Base-by-base conservation (phyloP, 2,113 vertebrate species). In the Paradisaea rubra region DNA sequence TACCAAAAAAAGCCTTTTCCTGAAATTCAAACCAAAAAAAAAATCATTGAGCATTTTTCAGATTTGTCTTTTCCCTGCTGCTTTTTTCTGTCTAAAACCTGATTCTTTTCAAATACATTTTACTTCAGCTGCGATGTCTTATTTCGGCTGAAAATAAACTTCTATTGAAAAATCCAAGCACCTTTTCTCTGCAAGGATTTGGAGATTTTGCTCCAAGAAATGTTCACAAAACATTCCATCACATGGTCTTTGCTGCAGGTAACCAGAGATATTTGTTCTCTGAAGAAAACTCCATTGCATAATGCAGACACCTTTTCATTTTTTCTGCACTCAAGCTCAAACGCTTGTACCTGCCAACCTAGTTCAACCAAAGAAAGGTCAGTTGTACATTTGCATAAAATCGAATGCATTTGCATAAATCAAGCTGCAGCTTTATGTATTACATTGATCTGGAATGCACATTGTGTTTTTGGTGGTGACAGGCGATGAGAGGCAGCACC, bases 391-490 rank as follows among this genome's bases (percentile, higher is more conserved):
- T 94, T 94, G 91, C 95, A 94, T 96, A 92, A 91, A 91, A 73
- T 57, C 0, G 5, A 92, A 92, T 95, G 12, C 21, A 93, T 95
- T 94, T 95, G 88, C 93, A 94, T 95, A 90, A 91, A 86, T 93
- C 68, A 88, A 83, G 56, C 44, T 31, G 30, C 50, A 70, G 17
- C 82, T 94, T 89, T 84, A 28, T 80, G 5, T 24, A 49, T 71
- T 78, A 30, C 85, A 30, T 56, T 90, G 85, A 11, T 95, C 88
- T 70, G 37, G 74, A 69, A 68, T 49, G 35, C 33, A n/a, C 13
- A 52, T 16, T 41, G 60, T 78, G 60, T 3, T 85, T 85, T 42
- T 47, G 0, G 0, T 28, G 31, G 79, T 68, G 66, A 24, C 68
- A 68, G 60, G 63, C 33, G 7, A 50, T 60, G 42, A 81, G 78